Conservation (phyloP, 2,888 invertebrate species). For the Pyrocoelia pectoralis region DNA sequence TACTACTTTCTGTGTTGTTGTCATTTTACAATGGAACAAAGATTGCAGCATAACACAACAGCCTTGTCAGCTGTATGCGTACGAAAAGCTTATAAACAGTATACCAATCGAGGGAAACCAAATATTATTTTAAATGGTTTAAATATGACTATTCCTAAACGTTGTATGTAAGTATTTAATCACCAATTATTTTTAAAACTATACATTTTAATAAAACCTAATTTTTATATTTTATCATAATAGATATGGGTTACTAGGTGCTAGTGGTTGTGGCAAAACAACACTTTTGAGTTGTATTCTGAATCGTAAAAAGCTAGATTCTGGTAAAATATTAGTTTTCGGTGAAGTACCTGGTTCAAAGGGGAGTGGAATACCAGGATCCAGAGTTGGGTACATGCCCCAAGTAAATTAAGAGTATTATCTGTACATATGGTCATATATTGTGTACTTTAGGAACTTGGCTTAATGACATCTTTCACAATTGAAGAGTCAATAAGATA, state of each 20-base stretch:
- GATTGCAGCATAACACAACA: too few species aligned
- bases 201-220: too few species aligned
- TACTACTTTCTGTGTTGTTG: too few species aligned
- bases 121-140: conserved; percentile 85
- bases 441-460: conserved; percentile 48
- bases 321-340: conserved; percentile 88
- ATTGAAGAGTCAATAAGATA: conserved; percentile 56
- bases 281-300: conserved; percentile 92
- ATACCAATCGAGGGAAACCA: conserved; percentile 80
- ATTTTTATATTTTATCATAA: too few species aligned
- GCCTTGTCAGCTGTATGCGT: conserved; percentile 81
- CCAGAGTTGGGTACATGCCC: conserved; percentile 97
- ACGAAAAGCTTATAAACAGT: conserved; percentile 82
- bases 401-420: too few species aligned
- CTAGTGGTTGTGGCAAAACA: conserved; percentile 97
- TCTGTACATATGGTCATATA: too few species aligned
- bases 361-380: conserved; percentile 92
- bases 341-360: conserved; percentile 89
- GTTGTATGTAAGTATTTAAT: conserved; percentile 61
- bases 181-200: too few species aligned
- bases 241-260: conserved; percentile 93
- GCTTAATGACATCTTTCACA: conserved; percentile 57
- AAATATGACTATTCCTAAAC: conserved; percentile 92
- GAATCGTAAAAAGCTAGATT: conserved; percentile 83
- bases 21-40: too few species aligned